Percentiles rank a stretch among this genome's conserved stretches.
Evolutionary conservation across 2,888 invertebrate species (phyloP).

Genomic region (Thysanoteuthis rhombus): DNA sequence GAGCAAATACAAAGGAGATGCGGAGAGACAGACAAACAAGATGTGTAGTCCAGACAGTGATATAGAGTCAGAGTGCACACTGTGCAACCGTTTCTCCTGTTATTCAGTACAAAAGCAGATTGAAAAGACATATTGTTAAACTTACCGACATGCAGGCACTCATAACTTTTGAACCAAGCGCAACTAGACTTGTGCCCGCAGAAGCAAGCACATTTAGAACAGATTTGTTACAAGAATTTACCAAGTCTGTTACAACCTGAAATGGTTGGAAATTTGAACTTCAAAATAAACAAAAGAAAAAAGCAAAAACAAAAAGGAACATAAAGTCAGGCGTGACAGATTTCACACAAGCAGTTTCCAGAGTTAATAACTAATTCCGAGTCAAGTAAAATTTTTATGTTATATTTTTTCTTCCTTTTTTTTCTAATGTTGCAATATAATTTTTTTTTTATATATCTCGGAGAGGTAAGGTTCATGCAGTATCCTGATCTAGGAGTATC

Average conservation of each 20-base stretch:
- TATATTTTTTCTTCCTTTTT: too few relatives aligned
- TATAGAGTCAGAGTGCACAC: not conserved
- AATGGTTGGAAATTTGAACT: slow-evolving; percentile 22
- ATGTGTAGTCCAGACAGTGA: not conserved
- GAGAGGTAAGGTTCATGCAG: too few relatives aligned
- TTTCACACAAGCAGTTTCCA: not conserved
- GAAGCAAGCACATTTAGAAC: slow-evolving; percentile 26
- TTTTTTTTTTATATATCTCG: too few relatives aligned
- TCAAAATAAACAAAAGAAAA: not conserved
- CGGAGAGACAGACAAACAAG: not conserved
- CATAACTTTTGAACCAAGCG: slow-evolving; percentile 22
- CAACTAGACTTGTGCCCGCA: slow-evolving; percentile 13
- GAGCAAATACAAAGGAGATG: too few relatives aligned
- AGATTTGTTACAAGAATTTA: slow-evolving; percentile 31
- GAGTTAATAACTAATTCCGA: not conserved
- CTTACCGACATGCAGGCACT: slow-evolving; percentile 31
- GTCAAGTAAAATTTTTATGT: too few relatives aligned
- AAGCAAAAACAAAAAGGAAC: slow-evolving; percentile 53
- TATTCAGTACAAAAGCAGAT: slow-evolving; percentile 12
- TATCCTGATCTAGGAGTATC: too few relatives aligned
- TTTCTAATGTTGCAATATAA: too few relatives aligned
- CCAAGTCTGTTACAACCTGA: slow-evolving; percentile 27
- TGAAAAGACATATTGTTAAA: not conserved
- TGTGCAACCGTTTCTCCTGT: not conserved
- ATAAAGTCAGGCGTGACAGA: not conserved